Conservation (phyloP, 2,797 vertebrate genomes). For the Microctenopoma lineatum region DNA sequence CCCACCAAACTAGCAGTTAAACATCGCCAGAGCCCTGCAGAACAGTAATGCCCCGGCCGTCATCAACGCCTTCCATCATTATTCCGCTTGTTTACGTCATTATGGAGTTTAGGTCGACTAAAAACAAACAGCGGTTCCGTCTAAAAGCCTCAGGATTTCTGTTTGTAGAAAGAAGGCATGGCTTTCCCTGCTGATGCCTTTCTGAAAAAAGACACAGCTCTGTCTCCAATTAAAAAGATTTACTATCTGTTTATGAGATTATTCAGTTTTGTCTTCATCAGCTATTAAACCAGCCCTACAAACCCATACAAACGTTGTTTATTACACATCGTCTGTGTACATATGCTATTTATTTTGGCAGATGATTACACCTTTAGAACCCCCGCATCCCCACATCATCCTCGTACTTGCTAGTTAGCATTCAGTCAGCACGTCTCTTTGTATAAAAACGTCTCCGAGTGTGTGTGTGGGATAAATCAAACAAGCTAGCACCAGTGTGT, state of each 20-base stretch:
- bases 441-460: conserved; percentile 55
- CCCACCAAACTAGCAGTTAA: conserved; percentile 68
- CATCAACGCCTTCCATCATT: conserved; percentile 72
- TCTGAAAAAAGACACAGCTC: conserved; percentile 6
- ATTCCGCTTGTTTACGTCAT: conserved; percentile 67
- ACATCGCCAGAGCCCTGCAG: conserved; percentile 58
- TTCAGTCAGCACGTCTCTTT: conserved; percentile 59
- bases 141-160: conserved; percentile 46
- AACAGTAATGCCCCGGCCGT: conserved; percentile 60
- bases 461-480: conserved; percentile 63
- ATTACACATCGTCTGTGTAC: conserved; percentile 34
- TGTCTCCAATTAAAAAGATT: conserved; percentile 40
- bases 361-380: neutral
- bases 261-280: conserved; percentile 51
- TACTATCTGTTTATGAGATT: conserved; percentile 51
- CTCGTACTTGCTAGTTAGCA: conserved; percentile 40
- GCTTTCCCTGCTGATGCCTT: conserved; percentile 13
- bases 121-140: conserved; percentile 69
- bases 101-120: conserved; percentile 45
- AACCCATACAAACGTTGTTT: conserved; percentile 29
- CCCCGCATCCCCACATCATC: neutral
- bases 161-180: conserved; percentile 7
- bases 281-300: conserved; percentile 49
- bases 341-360: conserved; percentile 26
- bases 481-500: conserved; percentile 37